Conservation (phyloP, 2,113 vertebrate genomes). For the Peromyscus leucopus region DNA sequence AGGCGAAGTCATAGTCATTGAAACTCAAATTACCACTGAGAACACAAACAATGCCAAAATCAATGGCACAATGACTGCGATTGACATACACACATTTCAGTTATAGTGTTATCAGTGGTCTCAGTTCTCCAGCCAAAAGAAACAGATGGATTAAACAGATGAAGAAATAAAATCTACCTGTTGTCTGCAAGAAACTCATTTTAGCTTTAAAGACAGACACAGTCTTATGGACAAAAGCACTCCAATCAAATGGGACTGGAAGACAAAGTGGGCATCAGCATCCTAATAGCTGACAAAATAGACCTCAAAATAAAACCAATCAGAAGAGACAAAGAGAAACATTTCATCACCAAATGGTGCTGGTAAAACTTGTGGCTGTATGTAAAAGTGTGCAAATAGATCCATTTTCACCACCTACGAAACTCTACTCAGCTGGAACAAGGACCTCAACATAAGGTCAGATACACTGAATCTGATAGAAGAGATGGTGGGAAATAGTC, state of each 20-base stretch:
- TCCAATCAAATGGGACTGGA: background rate
- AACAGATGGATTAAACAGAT: background rate
- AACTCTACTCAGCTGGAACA: background rate
- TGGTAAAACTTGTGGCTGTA: background rate
- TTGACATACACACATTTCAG: background rate
- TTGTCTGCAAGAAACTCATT: background rate
- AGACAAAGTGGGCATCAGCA: background rate
- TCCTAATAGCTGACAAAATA: background rate
- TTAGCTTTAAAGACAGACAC: background rate
- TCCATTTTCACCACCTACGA: background rate
- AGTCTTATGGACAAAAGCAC: background rate
- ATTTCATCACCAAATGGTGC: background rate
- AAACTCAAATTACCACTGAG: background rate
- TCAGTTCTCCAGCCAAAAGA: background rate
- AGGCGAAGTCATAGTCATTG: background rate
- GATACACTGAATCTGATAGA: background rate
- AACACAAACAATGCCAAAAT: background rate
- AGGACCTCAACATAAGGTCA: background rate
- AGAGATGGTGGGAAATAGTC: background rate
- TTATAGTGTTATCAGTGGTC: background rate
- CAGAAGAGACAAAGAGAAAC: background rate
- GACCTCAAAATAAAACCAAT: background rate
- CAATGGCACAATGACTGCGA: background rate
- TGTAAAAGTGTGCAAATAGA: background rate
- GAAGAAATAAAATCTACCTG: background rate